phyloP scores from a whole-genome alignment of 2,888 invertebrate species.

The Baronia brevicornis region DNA sequence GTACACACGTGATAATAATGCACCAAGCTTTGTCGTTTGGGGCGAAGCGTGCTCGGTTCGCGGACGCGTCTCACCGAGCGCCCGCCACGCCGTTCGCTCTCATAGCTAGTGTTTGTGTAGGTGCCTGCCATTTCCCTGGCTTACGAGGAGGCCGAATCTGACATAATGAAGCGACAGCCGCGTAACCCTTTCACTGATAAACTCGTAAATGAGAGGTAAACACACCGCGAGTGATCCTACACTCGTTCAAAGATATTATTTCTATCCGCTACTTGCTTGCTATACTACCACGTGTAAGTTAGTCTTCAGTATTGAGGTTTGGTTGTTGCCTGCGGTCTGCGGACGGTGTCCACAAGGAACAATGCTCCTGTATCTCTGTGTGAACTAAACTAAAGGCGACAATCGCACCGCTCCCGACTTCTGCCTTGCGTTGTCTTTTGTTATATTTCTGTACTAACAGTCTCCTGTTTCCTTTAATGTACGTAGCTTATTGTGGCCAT shows the following conservation, averaged over 20 bases:
- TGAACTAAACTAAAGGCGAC: conserved; percentile 64
- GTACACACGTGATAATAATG: conserved; percentile 56
- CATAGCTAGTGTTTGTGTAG: conserved; percentile 79
- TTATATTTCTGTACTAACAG: conserved; percentile 52
- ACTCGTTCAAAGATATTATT: conserved; percentile 64
- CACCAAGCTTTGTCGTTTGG: conserved; percentile 49
- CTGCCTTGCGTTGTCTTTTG: conserved; percentile 68
- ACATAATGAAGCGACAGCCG: conserved; percentile 99
- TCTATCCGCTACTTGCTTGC: conserved; percentile 73
- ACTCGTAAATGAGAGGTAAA: conserved; percentile 98
- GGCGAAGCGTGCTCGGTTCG: conserved; percentile 26
- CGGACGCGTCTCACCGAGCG: conserved; percentile 22
- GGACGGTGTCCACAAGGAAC: conserved; percentile 46
- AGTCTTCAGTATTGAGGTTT: conserved; percentile 65
- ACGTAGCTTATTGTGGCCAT: conserved; percentile 60
- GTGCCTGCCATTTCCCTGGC: conserved; percentile 98
- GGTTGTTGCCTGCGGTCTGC: conserved; percentile 67
- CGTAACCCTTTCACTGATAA: conserved; percentile 98
- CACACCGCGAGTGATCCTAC: conserved; percentile 53
- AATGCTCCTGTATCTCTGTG: conserved; percentile 37
- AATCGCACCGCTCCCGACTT: conserved; percentile 65
- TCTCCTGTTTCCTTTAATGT: conserved; percentile 47
- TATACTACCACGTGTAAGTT: conserved; percentile 59
- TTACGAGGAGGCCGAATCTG: conserved; percentile 98
- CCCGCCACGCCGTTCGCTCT: conserved; percentile 43